Base-by-base conservation (phyloP, 35 echinoderm and acorn worm species). In the Ophioderma brevispina region DNA sequence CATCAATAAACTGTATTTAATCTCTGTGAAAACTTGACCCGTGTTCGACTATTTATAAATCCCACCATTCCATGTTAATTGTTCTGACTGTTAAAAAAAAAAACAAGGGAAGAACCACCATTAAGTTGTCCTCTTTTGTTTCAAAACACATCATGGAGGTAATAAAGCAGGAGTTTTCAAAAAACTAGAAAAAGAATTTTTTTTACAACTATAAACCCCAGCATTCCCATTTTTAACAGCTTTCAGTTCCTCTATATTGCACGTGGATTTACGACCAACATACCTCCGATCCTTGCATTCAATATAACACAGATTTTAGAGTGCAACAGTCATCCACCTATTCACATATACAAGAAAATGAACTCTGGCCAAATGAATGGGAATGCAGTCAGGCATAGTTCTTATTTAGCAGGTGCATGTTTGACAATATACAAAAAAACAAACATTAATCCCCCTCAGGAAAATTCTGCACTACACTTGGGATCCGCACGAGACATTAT, bases 181-280 rank as follows among this genome's bases (percentile, higher is more conserved):
- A 70, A 70, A 70, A 70, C 59, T 70, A 70, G 59, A 70, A 70
- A 70, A 70, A 18, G 28, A 70, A 25, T 70, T 70, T 70, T 70
- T 70, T 70, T 15, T 70, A 70, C 59, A 70, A 70, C 59, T 70
- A 70, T 30, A 70, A 25, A 30, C 59, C 59, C 10, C 23, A 3
- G 28, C 28, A 25, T 70, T 70, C 59, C n/a, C 6, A 25, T 70
- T 70, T 70, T n/a, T n/a, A n/a, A n/a, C n/a, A n/a, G n/a, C n/a
- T n/a, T n/a, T n/a, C n/a, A n/a, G n/a, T n/a, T n/a, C n/a, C n/a
- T n/a, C n/a, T n/a, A n/a, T n/a, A n/a, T n/a, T n/a, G n/a, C n/a
- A n/a, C n/a, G n/a, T n/a, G n/a, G n/a, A n/a, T n/a, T n/a, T n/a
- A n/a, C n/a, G n/a, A n/a, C n/a, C n/a, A n/a, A n/a, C n/a, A n/a